Evolutionary conservation across 2,113 vertebrate species (phyloP).

Genomic region (Tragulus kanchil): DNA sequence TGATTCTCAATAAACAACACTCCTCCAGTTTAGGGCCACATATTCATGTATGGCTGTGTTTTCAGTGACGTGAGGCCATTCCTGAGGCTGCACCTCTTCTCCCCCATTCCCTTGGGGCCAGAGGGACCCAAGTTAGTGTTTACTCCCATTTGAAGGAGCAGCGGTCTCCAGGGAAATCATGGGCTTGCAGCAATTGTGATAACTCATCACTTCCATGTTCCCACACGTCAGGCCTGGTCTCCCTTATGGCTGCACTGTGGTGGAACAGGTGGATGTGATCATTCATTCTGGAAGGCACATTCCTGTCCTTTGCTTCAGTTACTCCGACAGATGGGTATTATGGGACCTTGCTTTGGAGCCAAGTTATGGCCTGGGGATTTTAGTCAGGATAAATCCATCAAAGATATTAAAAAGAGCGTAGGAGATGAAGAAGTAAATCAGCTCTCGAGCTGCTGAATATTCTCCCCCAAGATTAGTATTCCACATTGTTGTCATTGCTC

Average conservation of each 20-base stretch:
- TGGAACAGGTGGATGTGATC: slow-evolving; percentile 59
- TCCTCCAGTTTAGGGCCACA: background rate
- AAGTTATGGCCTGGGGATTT: slow-evolving; percentile 57
- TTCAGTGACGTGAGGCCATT: background rate
- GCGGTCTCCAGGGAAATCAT: slow-evolving; percentile 42
- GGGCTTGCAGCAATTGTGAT: background rate
- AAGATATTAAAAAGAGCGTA: slow-evolving; percentile 48
- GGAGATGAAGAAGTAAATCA: slow-evolving; percentile 55
- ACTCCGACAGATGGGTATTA: slow-evolving; percentile 54
- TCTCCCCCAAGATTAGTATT: slow-evolving; percentile 63
- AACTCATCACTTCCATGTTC: slow-evolving; percentile 46
- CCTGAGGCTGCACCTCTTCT: background rate
- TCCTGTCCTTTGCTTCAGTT: slow-evolving; percentile 60
- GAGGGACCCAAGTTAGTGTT: slow-evolving; percentile 44
- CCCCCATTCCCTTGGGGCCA: background rate
- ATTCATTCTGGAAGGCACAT: slow-evolving; percentile 31
- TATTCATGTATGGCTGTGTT: slow-evolving; percentile 14
- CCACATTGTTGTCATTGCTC: slow-evolving; percentile 66
- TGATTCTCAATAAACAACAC: slow-evolving; percentile 8
- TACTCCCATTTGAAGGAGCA: background rate
- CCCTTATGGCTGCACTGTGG: slow-evolving; percentile 12
- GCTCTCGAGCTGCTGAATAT: slow-evolving; percentile 34
- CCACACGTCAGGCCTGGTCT: background rate
- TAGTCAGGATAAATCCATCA: slow-evolving; percentile 66
- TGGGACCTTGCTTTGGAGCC: slow-evolving; percentile 43